Percentiles rank a stretch among this genome's conserved stretches.
Conservation (phyloP, 2,113 vertebrate genomes). For the Cavia porcellus region DNA sequence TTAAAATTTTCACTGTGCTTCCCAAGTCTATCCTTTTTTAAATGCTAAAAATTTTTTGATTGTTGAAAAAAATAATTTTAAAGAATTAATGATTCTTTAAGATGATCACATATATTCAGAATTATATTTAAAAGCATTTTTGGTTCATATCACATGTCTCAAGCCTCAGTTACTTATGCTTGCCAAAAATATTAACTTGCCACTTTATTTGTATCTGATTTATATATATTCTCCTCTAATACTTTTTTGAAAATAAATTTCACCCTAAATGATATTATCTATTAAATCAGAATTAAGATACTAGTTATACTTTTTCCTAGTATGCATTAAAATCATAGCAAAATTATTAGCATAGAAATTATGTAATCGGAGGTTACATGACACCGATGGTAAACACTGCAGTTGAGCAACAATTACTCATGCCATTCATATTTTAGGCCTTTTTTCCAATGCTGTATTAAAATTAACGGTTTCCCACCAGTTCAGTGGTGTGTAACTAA, state of each 20-base stretch:
- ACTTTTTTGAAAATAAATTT: background rate
- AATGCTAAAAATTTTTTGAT: constrained; percentile 17
- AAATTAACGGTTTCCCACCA: background rate
- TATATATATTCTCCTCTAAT: background rate
- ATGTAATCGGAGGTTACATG: background rate
- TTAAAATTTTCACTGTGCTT: background rate
- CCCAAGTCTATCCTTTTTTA: background rate
- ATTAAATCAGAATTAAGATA: background rate
- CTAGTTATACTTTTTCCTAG: background rate
- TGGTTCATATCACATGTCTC: background rate
- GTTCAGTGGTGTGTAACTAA: background rate
- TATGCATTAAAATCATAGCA: background rate
- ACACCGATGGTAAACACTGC: background rate
- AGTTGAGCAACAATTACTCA: background rate
- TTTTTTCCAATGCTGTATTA: background rate
- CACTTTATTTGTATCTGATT: constrained; percentile 32
- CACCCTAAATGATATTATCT: background rate
- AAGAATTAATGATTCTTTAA: background rate
- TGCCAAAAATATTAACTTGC: constrained; percentile 13
- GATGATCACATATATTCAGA: background rate
- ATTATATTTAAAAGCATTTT: background rate
- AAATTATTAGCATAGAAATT: background rate
- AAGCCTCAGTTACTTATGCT: background rate
- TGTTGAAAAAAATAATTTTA: background rate
- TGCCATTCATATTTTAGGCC: background rate